Evolutionary conservation across 2,113 vertebrate species (phyloP).

Genomic region (Triplophysa tibetana): DNA sequence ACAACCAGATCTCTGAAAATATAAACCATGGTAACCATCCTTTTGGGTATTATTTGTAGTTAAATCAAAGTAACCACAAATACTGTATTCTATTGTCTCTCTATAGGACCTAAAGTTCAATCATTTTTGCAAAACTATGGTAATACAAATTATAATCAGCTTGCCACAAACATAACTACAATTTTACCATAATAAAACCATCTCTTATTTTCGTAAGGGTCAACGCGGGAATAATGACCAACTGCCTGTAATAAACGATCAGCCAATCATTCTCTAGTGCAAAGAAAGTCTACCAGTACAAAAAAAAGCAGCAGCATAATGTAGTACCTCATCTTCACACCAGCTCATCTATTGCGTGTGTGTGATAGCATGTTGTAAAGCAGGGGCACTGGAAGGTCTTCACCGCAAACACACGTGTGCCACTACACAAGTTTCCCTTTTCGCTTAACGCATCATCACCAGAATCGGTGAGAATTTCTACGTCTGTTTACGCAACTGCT

Average conservation of each 20-base stretch:
- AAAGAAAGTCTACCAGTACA: constrained; percentile 42
- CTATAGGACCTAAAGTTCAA: no score
- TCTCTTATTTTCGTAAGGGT: no score
- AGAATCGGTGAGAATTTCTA: constrained; percentile 67
- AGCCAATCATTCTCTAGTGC: constrained; percentile 6
- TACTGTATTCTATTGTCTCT: no score
- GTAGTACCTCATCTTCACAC: constrained; percentile 69
- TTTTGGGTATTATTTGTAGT: no score
- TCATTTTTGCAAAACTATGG: no score
- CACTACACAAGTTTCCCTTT: constrained; percentile 65
- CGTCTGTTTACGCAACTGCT: constrained; percentile 70
- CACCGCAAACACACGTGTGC: constrained; percentile 65
- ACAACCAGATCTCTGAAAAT: no score
- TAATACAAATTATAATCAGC: no score
- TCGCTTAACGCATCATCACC: constrained; percentile 69
- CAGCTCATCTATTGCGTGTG: constrained; percentile 69
- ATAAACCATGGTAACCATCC: no score
- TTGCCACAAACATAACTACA: no score
- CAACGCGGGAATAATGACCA: no score
- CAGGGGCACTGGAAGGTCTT: constrained; percentile 70
- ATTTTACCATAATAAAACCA: no score
- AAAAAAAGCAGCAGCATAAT: constrained; percentile 55
- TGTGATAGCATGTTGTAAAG: constrained; percentile 69
- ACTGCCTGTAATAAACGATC: background rate
- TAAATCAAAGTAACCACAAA: no score